phyloP scores from a whole-genome alignment of 2,888 invertebrate genomes.

The Anthrax anthrax region DNA sequence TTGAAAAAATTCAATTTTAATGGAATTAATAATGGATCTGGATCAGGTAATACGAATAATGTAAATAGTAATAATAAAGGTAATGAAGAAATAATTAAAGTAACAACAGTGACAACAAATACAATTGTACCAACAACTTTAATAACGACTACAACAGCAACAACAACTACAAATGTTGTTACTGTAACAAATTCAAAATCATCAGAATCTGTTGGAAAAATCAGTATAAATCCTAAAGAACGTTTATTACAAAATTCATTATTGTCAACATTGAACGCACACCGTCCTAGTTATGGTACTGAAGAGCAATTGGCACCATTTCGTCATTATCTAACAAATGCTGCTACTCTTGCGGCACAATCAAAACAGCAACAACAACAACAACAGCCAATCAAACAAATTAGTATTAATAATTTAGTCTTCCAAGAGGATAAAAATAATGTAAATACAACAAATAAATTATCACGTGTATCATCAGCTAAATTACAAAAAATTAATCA shows the following conservation, averaged over 20 bases:
- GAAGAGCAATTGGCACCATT: conserved; percentile 11
- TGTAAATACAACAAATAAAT: background rate
- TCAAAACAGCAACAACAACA: background rate
- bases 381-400: conserved; percentile 9
- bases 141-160: background rate
- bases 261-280: conserved; percentile 6
- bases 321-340: conserved; percentile 9
- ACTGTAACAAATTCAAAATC: background rate
- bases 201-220: conserved; percentile 3
- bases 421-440: conserved; percentile 8
- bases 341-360: background rate
- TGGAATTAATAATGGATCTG: conserved; percentile 8
- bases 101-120: no score
- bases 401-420: conserved; percentile 13
- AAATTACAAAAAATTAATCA: conserved; percentile 10
- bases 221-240: conserved; percentile 4
- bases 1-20: conserved; percentile 18
- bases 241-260: conserved; percentile 8
- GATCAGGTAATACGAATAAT: background rate
- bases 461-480: conserved; percentile 11
- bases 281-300: conserved; percentile 6
- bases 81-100: background rate
- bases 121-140: background rate
- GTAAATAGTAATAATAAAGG: conserved; percentile 3
- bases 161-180: background rate